Evolutionary conservation across 2,113 vertebrate species (phyloP), one percentile per base, ranked within the genome.

Genomic region (Brachypodius melanocephalos): DNA sequence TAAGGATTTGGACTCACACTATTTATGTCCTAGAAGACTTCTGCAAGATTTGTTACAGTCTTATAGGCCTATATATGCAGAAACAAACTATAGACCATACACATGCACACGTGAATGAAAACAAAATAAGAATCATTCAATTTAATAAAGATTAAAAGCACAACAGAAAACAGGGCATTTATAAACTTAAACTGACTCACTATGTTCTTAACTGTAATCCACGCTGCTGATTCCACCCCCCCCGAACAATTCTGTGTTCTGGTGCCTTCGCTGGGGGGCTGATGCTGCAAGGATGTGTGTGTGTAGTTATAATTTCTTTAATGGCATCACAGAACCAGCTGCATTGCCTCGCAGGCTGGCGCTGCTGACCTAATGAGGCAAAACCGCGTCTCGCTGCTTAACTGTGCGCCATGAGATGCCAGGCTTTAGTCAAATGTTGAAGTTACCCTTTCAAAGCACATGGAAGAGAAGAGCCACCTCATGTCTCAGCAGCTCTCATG

Each of bases 301-400:
- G 6, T 34, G 82, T 45, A 95, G 92, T 90, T 74, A 17, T 69
- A 67, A 81, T 85, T 94, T 88, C 81, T 85, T 76, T 85, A 80
- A 29, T 4, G 18, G 42, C 49, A 46, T 10, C 71, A 17, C 59
- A 67, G 82, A 88, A 42, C 42, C 93, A 85, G 63, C 85, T 83
- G 87, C 78, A 32, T 1, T 59, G 51, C 68, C 74, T 66, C 2
- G 49, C 10, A 59, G 54, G 63, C 75, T 71, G 89, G 21, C 21
- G 2, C 9, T 74, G 89, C 77, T 88, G 94, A 88, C 88, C 87
- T 95, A 94, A 93, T 80, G 93, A 96, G 93, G 91, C 91, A 96
- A 63, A 88, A 51, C 89, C 74, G 15, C 17, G 49, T 52, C 65
- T 29, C 22, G 29, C 86, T 84, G 69, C 52, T 85, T 38, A 75